Base-by-base conservation (phyloP, 2,888 invertebrate species). In the Keiferia lycopersicella region DNA sequence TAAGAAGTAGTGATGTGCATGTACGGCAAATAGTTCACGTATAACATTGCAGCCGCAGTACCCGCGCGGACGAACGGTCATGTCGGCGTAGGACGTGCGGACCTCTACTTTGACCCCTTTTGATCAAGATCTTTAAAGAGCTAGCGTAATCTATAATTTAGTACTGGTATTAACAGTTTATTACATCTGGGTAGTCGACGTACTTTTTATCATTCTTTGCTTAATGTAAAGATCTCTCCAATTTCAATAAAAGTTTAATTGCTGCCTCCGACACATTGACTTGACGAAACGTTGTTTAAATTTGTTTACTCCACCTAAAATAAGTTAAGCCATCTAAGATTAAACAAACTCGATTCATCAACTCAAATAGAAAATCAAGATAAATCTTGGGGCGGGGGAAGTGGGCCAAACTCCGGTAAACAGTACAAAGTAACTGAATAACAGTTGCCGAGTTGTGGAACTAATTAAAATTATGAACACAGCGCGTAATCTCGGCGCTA, bases 391-490 rank as follows among this genome's bases (percentile, higher is more conserved):
- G 20, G 18, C 57, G 57, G 14, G 16, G 26, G 14, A 57, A 18
- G 30, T 22, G 30, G 30, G 56, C 56, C 22, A 45, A 45, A 45
- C 61, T 61, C 51, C 26, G 22, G 39, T 61, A 30, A 41, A 51
- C 18, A 51, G 30, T 22, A 53, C 20, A 51, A 20, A 16, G 22
- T 58, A 53, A 60, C 60, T 38, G 22, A 64, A 61, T 64, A 64
- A 64, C 63, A 22, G 61, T 26, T 39, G 39, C 26, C 22, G 20
- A 64, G 60, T 64, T 61, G n/a, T 12, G 56, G 56, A 64, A 64
- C 64, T 61, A 64, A 64, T 64, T 64, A 62, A 64, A 64, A 64
- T 64, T 64, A 64, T 64, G 62, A 62, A 64, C 62, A 62, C 58
- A 26, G 58, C 34, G 41, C 64, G 57, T 62, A 64, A 64, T 64